Base-by-base conservation (phyloP, 2,797 vertebrate genomes). In the Erethizon dorsatum region DNA sequence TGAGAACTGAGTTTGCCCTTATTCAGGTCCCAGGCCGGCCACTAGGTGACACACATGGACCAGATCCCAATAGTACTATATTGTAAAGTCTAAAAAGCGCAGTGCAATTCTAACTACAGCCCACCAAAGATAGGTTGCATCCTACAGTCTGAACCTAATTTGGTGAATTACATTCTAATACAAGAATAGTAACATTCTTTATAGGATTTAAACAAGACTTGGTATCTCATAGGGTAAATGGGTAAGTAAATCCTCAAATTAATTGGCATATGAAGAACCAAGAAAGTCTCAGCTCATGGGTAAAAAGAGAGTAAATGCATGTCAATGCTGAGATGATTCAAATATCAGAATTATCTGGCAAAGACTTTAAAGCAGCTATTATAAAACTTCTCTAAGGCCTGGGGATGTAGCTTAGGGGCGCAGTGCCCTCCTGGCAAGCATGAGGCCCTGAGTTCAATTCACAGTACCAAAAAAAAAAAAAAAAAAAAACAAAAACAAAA, bases 181-280 rank as follows among this genome's bases (percentile, higher is more conserved):
- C 71, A 47, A 95, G 90, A 91, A 59, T 65, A 94, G 17, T 45
- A 77, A 78, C 41, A 65, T 73, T 79, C 50, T 93, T 86, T 47
- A 47, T 77, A 31, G 31, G 12, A 57, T 83, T 94, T 77, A 80
- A 94, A 92, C 6, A 95, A 96, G 69, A 79, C 3, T 63, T 24
- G 67, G 67, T 87, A 59, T 73, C 65, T 88, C 28, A 33, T 41
- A 52, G 18, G 37, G 50, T 80, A 85, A 90, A 88, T 73, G 31
- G 95, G 77, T 83, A 56, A 82, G 8, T 92, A 79, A 94, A 75
- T 91, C 37, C 61, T 69, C 14, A 94, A 90, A 78, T 73, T 87
- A 94, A 69, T 52, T 92, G 61, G 67, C 54, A 63, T 71, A 75
- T 75, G 41, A 94, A 57, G 17, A 87, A 82, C 41, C 37, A 89